These are phyloP conservation scores for Hedychridium roseum DNA, from an alignment of 2,888 invertebrate genomes.

Conservation along the genomic window DNA sequence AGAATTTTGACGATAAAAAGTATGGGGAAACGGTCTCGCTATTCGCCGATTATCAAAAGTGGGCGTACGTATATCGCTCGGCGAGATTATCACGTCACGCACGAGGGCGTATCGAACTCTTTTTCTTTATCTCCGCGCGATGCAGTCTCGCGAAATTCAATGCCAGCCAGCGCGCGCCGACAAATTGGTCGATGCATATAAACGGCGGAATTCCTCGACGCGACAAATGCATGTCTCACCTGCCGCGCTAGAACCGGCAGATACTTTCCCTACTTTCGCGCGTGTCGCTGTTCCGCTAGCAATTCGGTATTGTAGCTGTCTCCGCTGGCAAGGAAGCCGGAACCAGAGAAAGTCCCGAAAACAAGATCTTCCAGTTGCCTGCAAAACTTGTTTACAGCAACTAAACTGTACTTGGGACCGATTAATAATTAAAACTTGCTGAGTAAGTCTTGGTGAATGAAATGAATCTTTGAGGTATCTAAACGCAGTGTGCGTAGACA, in stretches of 20 bases:
- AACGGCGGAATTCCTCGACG: no score
- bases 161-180: no score
- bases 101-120: background rate
- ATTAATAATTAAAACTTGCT: no score
- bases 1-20: slow-evolving; percentile 12
- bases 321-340: slow-evolving; percentile 30
- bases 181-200: no score
- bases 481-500: no score
- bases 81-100: slow-evolving; percentile 23
- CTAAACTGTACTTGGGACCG: no score
- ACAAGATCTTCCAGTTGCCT: slow-evolving; percentile 10
- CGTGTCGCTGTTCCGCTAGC: slow-evolving; percentile 28
- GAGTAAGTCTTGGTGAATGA: no score
- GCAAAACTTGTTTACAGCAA: no score
- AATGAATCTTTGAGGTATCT: no score
- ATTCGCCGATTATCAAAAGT: slow-evolving; percentile 34
- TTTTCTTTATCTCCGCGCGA: no score
- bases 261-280: slow-evolving; percentile 52
- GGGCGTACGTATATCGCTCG: slow-evolving; percentile 39
- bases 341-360: slow-evolving; percentile 40
- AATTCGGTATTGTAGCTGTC: slow-evolving; percentile 30
- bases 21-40: background rate
- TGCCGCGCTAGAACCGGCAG: slow-evolving; percentile 28
- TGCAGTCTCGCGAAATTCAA: no score
- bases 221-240: slow-evolving; percentile 27